A percentile compares a stretch with the other conserved stretches of the same genome.
Conservation (phyloP, 2,888 invertebrate species). For the Nomada flava region DNA sequence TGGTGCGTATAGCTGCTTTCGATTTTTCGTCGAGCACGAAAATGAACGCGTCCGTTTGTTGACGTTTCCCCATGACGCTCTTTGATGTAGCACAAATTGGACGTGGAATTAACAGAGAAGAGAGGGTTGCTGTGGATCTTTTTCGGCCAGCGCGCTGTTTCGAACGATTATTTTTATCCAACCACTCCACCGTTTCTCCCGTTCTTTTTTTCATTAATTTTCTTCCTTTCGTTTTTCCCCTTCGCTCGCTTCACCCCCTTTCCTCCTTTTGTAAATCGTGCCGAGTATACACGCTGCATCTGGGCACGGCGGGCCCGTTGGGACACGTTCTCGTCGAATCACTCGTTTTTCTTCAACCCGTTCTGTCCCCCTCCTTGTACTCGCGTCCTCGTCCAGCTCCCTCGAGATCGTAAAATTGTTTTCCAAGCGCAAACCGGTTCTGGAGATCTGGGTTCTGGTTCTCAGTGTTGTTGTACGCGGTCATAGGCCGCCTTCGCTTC, state of each 20-base stretch:
- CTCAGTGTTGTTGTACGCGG: constrained; percentile 81
- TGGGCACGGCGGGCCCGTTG: constrained; percentile 36
- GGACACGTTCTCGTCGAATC: constrained; percentile 53
- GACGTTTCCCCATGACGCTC: not conserved
- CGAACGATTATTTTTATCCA: constrained; percentile 37
- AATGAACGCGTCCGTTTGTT: constrained; percentile 3
- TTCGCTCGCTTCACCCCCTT: not conserved
- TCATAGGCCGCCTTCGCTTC: constrained; percentile 80
- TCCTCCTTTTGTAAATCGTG: constrained; percentile 10
- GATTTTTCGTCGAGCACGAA: constrained; percentile 28
- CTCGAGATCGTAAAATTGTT: constrained; percentile 81
- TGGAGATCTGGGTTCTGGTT: constrained; percentile 79
- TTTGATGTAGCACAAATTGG: constrained; percentile 25
- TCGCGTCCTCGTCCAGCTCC: constrained; percentile 52
- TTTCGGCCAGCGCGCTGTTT: not conserved
- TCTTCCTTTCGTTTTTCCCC: too few species aligned
- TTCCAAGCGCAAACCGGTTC: constrained; percentile 80
- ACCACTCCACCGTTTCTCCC: not conserved
- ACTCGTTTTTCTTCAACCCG: constrained; percentile 26
- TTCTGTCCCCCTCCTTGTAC: not conserved
- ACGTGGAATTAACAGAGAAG: not conserved
- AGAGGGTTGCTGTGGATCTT: not conserved
- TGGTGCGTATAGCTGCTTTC: not conserved
- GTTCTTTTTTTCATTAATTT: too few species aligned
- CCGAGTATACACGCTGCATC: constrained; percentile 36